Base-by-base conservation (phyloP, 2,113 vertebrate species). In the Cheilinus undulatus region DNA sequence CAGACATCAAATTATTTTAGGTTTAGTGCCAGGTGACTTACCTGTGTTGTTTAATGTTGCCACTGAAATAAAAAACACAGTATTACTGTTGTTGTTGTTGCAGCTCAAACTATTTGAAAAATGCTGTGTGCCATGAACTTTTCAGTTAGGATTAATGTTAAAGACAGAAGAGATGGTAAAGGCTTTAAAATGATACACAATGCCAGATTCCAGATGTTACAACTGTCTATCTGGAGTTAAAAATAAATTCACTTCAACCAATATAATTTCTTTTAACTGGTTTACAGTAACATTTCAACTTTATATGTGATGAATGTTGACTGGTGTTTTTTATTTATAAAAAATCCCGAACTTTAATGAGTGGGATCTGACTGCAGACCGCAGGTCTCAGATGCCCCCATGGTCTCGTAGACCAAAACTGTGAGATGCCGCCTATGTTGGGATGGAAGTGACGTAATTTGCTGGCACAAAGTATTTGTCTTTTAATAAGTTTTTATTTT, bases 1-100 rank as follows among this genome's bases (percentile, higher is more conserved):
- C 72, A 88, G 82, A 88, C 76, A 71, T 86, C 81, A 85, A 83
- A 90, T 92, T 90, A 92, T 92, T 91, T 91, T 86, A 79, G 83
- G 85, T 89, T 74, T 82, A 76, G 81, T 82, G 75, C 78, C 90
- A 86, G 84, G 83, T 89, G 89, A 84, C 78, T 89, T 84, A 85
- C 84, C 77, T 88, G 82, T 86, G 45, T 14, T 88, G 71, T 86
- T 85, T 75, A 75, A 79, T 54, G 73, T 59, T 56, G 23, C 65
- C 28, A 54, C 14, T 48, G 20, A 28, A 61, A 64, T 45, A 20
- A 76, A 73, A 73, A 36, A 60, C 68, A 65, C 9, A 78, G 62
- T 56, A 53, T 26, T 62, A 49, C 27, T 67, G 63, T 70, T 76
- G 74, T 83, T 80, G 60, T 75, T 80, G 60, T 75, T 64, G 52